A percentile compares a stretch with the other conserved stretches of the same genome.
Conservation (phyloP, 2,888 invertebrate genomes). For the Dysmachus trigonus region DNA sequence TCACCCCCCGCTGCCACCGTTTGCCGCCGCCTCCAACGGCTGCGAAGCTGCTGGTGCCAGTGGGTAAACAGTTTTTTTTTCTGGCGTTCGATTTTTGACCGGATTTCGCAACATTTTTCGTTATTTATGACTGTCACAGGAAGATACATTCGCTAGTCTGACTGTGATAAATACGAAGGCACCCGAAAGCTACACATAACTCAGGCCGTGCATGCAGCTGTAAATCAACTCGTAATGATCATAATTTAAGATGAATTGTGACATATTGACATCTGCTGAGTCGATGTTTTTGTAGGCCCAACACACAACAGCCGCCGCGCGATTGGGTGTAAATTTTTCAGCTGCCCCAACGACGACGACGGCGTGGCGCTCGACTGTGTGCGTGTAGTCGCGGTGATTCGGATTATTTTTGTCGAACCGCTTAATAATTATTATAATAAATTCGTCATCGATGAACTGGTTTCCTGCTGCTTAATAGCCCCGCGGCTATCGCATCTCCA, state of each 20-base stretch:
- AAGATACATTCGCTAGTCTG: slow-evolving; percentile 42
- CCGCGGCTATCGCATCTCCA: background rate
- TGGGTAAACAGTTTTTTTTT: slow-evolving; percentile 25
- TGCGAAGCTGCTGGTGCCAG: background rate
- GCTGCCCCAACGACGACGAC: too few relatives aligned
- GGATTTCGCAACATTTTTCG: slow-evolving; percentile 42
- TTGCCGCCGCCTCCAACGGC: background rate
- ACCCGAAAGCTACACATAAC: slow-evolving; percentile 32
- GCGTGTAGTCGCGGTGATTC: background rate
- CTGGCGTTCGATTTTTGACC: slow-evolving; percentile 30
- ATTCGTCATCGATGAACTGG: slow-evolving; percentile 29
- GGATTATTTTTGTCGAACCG: background rate
- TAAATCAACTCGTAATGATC: slow-evolving; percentile 43
- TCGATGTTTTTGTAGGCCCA: slow-evolving; percentile 30
- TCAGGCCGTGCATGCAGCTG: slow-evolving; percentile 33
- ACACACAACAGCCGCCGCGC: background rate
- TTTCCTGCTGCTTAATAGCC: slow-evolving; percentile 6
- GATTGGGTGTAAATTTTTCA: slow-evolving; percentile 4
- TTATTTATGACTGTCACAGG: slow-evolving; percentile 42
- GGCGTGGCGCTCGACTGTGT: background rate
- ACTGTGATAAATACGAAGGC: slow-evolving; percentile 40
- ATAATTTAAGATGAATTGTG: slow-evolving; percentile 44
- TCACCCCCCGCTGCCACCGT: background rate
- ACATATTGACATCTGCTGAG: slow-evolving; percentile 44
- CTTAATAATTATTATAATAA: slow-evolving; percentile 36